Percentiles rank a stretch among this genome's conserved stretches.
These are phyloP conservation scores for Platanista minor DNA, from an alignment of 2,113 vertebrate genomes.

Conservation along the genomic window DNA sequence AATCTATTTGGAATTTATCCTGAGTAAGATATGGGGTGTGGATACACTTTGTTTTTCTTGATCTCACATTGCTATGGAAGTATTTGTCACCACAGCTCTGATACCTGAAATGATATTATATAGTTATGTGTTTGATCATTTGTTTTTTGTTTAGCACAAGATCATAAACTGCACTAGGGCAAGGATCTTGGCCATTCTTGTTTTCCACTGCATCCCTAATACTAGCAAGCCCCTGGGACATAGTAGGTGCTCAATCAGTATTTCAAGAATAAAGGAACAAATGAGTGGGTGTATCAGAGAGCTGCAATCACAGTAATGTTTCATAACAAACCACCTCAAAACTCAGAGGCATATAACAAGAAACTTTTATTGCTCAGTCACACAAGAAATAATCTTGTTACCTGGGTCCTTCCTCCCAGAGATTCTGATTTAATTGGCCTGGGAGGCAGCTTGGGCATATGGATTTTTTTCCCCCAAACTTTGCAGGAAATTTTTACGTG, in stretches of 20 bases:
- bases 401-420: not conserved
- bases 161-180: not conserved
- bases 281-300: not conserved
- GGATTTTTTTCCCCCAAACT: not conserved
- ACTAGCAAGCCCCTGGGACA: not conserved
- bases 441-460: not conserved
- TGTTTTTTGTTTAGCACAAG: not conserved
- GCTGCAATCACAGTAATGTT: not conserved
- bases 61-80: not conserved
- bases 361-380: not conserved
- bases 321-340: not conserved
- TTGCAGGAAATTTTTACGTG: not conserved
- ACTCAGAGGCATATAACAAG: not conserved
- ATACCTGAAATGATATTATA: not conserved
- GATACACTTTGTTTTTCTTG: not conserved
- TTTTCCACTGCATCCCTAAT: not conserved
- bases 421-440: not conserved
- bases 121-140: not conserved
- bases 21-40: not conserved
- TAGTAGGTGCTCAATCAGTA: not conserved
- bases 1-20: not conserved
- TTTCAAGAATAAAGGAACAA: not conserved
- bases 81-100: not conserved
- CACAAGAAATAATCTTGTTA: not conserved
- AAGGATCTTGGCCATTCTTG: not conserved